Percentiles rank a stretch among this genome's conserved stretches.
Conservation (phyloP, 2,797 vertebrate genomes). For the Lerista edwardsae region DNA sequence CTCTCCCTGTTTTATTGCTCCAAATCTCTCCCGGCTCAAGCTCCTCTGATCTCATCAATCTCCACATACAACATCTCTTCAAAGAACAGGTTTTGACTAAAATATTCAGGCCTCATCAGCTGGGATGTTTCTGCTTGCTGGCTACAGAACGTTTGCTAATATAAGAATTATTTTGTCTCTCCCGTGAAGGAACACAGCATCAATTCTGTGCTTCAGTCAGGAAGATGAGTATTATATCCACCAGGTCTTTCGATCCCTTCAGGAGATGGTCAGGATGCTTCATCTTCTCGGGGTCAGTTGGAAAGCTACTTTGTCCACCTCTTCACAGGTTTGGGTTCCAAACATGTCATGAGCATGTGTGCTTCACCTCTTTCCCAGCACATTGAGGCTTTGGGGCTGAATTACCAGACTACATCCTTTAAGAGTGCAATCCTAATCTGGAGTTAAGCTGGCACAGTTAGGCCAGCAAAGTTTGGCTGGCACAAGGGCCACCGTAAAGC, state of each 20-base stretch:
- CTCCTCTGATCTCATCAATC: constrained; percentile 47
- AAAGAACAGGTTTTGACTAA: constrained; percentile 50
- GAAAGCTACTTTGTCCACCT: too few species aligned
- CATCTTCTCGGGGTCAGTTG: background rate
- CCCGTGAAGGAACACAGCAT: constrained; percentile 16
- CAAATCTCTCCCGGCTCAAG: constrained; percentile 32
- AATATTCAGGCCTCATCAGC: constrained; percentile 30
- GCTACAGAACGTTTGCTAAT: constrained; percentile 9
- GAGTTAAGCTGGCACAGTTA: too few species aligned
- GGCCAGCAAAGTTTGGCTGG: too few species aligned
- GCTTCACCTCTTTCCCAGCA: too few species aligned
- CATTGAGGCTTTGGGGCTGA: too few species aligned
- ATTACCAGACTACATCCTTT: too few species aligned
- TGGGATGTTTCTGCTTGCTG: constrained; percentile 23
- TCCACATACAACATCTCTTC: constrained; percentile 49
- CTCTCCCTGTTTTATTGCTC: constrained; percentile 42
- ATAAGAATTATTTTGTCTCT: constrained; percentile 32
- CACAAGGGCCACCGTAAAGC: too few species aligned
- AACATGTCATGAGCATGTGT: too few species aligned
- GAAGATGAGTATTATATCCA: background rate
- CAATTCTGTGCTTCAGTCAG: background rate
- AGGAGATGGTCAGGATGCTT: background rate
- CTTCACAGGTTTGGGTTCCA: too few species aligned
- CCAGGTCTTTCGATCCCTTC: background rate
- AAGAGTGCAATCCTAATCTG: too few species aligned